These are phyloP conservation scores for Timema podura DNA, from an alignment of 2,888 invertebrate species.

Conservation along the genomic window DNA sequence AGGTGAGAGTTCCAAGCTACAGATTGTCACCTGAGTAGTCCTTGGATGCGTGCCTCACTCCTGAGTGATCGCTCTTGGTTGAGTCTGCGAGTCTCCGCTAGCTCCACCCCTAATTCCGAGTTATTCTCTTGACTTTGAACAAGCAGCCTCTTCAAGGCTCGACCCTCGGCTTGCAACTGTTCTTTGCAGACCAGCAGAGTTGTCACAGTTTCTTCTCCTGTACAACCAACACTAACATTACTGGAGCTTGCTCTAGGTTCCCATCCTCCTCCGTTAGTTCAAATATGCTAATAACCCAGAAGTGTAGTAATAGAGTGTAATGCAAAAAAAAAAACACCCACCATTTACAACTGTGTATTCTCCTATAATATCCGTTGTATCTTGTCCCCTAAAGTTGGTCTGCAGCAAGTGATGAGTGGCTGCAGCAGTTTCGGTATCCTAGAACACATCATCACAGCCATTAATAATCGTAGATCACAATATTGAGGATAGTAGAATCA, in stretches of 20 bases:
- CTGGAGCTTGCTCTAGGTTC: no score
- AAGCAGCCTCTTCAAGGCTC: constrained; percentile 38
- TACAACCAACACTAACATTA: neutral
- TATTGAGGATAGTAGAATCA: no score
- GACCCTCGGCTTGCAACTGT: constrained; percentile 32
- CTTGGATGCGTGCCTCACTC: constrained; percentile 51
- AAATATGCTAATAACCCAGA: neutral
- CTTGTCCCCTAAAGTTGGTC: constrained; percentile 18
- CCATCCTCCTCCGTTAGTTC: no score
- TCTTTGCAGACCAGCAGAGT: constrained; percentile 31
- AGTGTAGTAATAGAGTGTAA: neutral
- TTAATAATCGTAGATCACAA: no score
- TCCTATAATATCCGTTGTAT: no score
- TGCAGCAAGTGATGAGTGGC: constrained; percentile 33
- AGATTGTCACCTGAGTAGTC: constrained; percentile 57
- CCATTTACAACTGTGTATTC: no score
- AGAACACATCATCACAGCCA: neutral
- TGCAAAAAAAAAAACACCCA: neutral
- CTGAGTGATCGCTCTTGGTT: constrained; percentile 41
- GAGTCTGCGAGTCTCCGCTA: constrained; percentile 43
- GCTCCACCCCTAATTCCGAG: constrained; percentile 53
- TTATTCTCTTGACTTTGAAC: constrained; percentile 50
- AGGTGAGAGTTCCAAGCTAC: no score
- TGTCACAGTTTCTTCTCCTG: constrained; percentile 31
- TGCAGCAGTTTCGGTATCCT: constrained; percentile 34